Evolutionary conservation across 2,797 vertebrate species (phyloP), one percentile per base, ranked within the genome.

Genomic region (Parotocinclus haroldoi): DNA sequence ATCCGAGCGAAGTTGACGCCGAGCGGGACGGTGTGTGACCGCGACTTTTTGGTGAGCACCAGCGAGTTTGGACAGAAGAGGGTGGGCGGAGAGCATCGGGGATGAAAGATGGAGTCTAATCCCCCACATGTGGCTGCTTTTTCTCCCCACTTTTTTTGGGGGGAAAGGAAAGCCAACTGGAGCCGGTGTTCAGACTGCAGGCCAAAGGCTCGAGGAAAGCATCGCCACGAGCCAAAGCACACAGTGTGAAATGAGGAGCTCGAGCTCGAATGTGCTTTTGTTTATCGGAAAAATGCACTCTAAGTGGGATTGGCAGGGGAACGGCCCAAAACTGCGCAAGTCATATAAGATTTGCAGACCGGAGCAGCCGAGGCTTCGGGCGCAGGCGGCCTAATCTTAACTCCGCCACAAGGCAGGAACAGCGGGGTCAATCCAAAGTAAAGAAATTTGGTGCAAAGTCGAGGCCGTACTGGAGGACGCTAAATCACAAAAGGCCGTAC

Each of bases 251-350:
- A 91, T 91, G 91, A 91, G 89, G 86, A 89, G 89, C 91, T 90
- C 89, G 89, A 88, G 88, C 91, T 87, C 82, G 85, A 91, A 92
- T 91, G 89, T 90, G 91, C 91, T 92, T 92, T 91, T 92, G 91
- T 92, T 92, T 92, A 92, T 92, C 91, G 86, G 86, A 90, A 91
- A 91, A 89, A 88, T 91, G 89, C 91, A 92, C 90, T 89, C 89
- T 85, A 90, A 91, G 90, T 91, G 89, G 87, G 88, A 83, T 90
- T 92, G 91, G 91, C 91, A 92, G 74, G 75, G 76, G 72, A 78
- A 80, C 79, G 50, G 78, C 86, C 87, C 87, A 87, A 57, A 90
- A 90, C 90, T 90, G 89, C 80, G 86, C 91, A 90, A 92, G 90
- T 92, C 89, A 91, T 87, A 88, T 85, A 89, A 14, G 87, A 89